Evolutionary conservation across 2,797 vertebrate species (phyloP).

Genomic region (Galaxias olidus): DNA sequence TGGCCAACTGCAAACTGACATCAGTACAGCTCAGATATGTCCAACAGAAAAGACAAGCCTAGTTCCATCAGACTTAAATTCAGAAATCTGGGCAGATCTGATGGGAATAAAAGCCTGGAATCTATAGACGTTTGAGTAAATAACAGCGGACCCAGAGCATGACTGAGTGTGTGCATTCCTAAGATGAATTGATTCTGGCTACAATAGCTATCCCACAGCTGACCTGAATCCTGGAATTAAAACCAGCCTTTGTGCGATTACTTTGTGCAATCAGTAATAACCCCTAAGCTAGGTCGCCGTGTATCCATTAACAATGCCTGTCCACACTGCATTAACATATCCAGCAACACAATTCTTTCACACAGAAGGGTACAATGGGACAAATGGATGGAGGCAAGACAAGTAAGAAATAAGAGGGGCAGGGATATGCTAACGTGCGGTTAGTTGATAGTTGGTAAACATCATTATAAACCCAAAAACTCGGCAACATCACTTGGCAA

Average conservation of each 20-base stretch:
- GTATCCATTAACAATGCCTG: conserved; percentile 48
- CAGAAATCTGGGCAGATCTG: conserved; percentile 8
- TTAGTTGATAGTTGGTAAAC: too few species aligned
- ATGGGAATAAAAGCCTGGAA: neutral
- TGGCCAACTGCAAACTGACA: too few species aligned
- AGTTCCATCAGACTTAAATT: conserved; percentile 37
- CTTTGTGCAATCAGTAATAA: conserved; percentile 63
- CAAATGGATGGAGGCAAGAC: too few species aligned
- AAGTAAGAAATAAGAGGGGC: too few species aligned
- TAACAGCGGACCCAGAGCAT: too few species aligned
- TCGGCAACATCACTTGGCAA: conserved; percentile 73
- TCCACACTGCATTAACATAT: conserved; percentile 42
- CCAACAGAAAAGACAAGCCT: conserved; percentile 30
- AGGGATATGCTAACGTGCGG: too few species aligned
- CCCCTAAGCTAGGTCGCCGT: conserved; percentile 44
- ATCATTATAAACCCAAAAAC: conserved; percentile 74
- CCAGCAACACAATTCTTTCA: too few species aligned
- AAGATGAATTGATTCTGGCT: neutral
- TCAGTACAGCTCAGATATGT: conserved; percentile 14
- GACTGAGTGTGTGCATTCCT: conserved; percentile 33
- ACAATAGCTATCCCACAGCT: conserved; percentile 31
- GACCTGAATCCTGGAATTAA: conserved; percentile 63
- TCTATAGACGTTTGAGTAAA: too few species aligned
- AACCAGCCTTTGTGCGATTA: conserved; percentile 51
- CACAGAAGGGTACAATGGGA: too few species aligned